Evolutionary conservation across 2,797 vertebrate genomes (phyloP).

Genomic region (Spatula versicolor): DNA sequence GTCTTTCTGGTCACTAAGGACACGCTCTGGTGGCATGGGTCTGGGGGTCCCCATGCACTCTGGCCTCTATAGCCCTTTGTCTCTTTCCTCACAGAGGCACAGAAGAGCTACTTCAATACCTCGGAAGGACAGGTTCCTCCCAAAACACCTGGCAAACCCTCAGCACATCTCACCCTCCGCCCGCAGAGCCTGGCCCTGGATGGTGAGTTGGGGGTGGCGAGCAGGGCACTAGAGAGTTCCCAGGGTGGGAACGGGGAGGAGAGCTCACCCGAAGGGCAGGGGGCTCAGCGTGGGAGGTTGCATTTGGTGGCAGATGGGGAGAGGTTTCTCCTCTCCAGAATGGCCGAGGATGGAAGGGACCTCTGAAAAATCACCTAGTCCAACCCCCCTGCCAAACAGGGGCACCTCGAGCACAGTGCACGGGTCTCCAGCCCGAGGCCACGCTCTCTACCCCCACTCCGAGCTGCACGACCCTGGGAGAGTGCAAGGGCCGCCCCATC

Average conservation of each 20-base stretch:
- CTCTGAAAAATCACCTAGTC: too few relatives aligned
- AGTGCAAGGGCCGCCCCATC: fast-evolving
- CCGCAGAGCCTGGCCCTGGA: slow-evolving; percentile 77
- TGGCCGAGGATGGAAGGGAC: too few relatives aligned
- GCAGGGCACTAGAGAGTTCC: fast-evolving
- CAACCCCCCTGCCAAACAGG: too few relatives aligned
- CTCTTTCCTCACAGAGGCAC: background rate
- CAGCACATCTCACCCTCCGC: slow-evolving; percentile 84
- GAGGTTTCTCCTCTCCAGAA: background rate
- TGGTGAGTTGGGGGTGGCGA: background rate
- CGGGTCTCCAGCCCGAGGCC: background rate
- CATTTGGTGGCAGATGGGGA: fast-evolving
- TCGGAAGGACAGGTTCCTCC: slow-evolving; percentile 76
- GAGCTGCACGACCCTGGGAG: background rate
- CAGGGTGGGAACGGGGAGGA: fast-evolving
- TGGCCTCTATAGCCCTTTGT: background rate
- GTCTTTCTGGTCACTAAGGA: background rate
- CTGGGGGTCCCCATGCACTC: fast-evolving
- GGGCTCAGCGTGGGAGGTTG: background rate
- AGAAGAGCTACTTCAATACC: background rate
- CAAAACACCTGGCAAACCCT: slow-evolving; percentile 78
- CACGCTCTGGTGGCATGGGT: background rate
- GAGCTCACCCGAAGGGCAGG: background rate
- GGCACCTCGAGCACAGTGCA: too few relatives aligned
- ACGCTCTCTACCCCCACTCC: background rate